phyloP scores from a whole-genome alignment of 1,140 invertebrate genomes.

The Hestina assimilis region DNA sequence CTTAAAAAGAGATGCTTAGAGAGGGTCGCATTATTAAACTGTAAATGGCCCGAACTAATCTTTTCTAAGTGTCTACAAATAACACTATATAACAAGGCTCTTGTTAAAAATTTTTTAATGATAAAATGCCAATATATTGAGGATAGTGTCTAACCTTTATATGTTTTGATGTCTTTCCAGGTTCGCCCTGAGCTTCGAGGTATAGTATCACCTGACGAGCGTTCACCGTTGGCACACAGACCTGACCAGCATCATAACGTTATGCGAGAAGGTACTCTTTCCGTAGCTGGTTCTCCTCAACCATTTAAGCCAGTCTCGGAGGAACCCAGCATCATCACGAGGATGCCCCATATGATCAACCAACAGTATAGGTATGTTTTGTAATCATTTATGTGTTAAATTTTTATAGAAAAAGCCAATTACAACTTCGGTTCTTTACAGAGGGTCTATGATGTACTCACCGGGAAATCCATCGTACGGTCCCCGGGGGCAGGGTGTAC shows the following conservation, averaged over 20 bases:
- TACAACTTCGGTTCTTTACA: conserved; percentile 23
- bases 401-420: not conserved
- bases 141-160: no score
- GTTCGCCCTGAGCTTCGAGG: conserved; percentile 61
- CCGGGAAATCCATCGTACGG: conserved; percentile 43
- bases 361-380: conserved; percentile 69
- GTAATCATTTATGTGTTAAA: not conserved
- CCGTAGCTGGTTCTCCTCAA: conserved; percentile 72
- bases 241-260: conserved; percentile 37
- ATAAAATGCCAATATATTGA: no score
- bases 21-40: no score
- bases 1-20: no score
- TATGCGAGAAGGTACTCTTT: conserved; percentile 59
- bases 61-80: no score
- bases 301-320: conserved; percentile 74
- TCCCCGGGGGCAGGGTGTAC: conserved; percentile 39
- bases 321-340: conserved; percentile 81
- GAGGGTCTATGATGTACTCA: conserved; percentile 67
- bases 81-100: no score
- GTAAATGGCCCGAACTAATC: no score
- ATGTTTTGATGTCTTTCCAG: no score
- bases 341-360: conserved; percentile 82
- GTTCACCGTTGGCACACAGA: conserved; percentile 30
- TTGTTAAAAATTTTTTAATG: no score
- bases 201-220: conserved; percentile 42